phyloP scores from a whole-genome alignment of 1,140 invertebrate genomes.

The Dufourea novaeangliae region DNA sequence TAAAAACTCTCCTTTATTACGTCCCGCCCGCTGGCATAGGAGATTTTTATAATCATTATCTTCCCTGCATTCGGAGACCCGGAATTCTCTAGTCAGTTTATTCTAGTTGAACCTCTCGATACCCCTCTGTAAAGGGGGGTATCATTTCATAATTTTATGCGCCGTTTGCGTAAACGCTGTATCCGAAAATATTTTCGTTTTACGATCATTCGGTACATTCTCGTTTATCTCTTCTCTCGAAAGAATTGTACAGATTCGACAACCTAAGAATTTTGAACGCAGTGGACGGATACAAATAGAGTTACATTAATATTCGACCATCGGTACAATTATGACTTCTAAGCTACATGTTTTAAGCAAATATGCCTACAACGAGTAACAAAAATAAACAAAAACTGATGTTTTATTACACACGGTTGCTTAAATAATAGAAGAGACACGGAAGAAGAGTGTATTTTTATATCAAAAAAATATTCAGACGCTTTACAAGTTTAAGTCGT shows the following conservation, averaged over 20 bases:
- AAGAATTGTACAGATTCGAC: neutral
- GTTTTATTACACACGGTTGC: too few species aligned
- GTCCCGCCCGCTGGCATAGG: conserved; percentile 53
- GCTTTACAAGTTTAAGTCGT: too few species aligned
- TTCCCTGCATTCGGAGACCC: conserved; percentile 19
- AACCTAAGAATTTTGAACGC: neutral
- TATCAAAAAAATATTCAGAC: too few species aligned
- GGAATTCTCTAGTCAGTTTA: conserved; percentile 45
- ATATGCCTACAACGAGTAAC: too few species aligned
- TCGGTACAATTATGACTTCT: too few species aligned
- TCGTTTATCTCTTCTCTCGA: neutral
- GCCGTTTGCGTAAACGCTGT: neutral
- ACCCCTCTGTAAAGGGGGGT: neutral
- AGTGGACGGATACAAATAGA: neutral
- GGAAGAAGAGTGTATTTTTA: too few species aligned
- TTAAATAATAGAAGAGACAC: too few species aligned
- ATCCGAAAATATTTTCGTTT: neutral
- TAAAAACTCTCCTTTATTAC: conserved; percentile 73
- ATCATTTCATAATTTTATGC: conserved; percentile 28
- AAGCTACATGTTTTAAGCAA: too few species aligned
- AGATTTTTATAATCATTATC: conserved; percentile 65
- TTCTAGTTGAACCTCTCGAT: neutral
- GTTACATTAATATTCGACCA: too few species aligned
- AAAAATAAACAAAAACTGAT: too few species aligned
- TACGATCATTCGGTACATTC: neutral